A percentile compares a stretch with the other conserved stretches of the same genome.
Evolutionary conservation across 2,888 invertebrate species (phyloP).

Genomic region (Platycheirus albimanus): DNA sequence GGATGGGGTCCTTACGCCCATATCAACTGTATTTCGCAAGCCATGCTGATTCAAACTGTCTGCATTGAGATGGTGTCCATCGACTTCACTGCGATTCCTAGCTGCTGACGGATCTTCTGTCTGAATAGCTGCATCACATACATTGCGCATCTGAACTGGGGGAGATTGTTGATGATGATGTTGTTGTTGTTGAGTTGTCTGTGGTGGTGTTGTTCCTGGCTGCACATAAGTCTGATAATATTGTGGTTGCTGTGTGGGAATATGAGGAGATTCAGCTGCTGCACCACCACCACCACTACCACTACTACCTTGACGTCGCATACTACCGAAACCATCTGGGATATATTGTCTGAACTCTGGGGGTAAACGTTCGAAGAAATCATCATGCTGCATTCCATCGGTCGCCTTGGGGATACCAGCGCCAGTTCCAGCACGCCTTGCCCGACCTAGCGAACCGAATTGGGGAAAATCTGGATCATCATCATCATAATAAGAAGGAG

Average conservation of each 20-base stretch:
- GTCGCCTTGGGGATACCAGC: slow-evolving; percentile 72
- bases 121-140: slow-evolving; percentile 83
- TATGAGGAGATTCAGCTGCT: slow-evolving; percentile 74
- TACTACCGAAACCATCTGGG: slow-evolving; percentile 80
- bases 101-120: slow-evolving; percentile 79
- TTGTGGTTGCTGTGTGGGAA: slow-evolving; percentile 70
- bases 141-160: slow-evolving; percentile 77
- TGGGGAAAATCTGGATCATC: slow-evolving; percentile 81
- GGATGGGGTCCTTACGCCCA: slow-evolving; percentile 87
- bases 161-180: slow-evolving; percentile 77
- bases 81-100: slow-evolving; percentile 78
- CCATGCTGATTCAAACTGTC: slow-evolving; percentile 86
- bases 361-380: slow-evolving; percentile 82
- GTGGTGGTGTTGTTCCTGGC: slow-evolving; percentile 70
- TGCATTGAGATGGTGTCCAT: slow-evolving; percentile 77
- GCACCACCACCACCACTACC: slow-evolving; percentile 67
- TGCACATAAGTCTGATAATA: slow-evolving; percentile 75
- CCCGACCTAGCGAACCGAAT: slow-evolving; percentile 80
- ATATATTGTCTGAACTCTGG: slow-evolving; percentile 82
- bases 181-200: slow-evolving; percentile 62
- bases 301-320: slow-evolving; percentile 75
- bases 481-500: slow-evolving; percentile 78
- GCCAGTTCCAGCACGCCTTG: slow-evolving; percentile 75
- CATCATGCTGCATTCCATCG: slow-evolving; percentile 74
- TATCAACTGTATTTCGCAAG: slow-evolving; percentile 90